Percentiles rank a stretch among this genome's conserved stretches.
These are phyloP conservation scores for Pterostichus madidus DNA, from an alignment of 2,888 invertebrate genomes.

Conservation along the genomic window DNA sequence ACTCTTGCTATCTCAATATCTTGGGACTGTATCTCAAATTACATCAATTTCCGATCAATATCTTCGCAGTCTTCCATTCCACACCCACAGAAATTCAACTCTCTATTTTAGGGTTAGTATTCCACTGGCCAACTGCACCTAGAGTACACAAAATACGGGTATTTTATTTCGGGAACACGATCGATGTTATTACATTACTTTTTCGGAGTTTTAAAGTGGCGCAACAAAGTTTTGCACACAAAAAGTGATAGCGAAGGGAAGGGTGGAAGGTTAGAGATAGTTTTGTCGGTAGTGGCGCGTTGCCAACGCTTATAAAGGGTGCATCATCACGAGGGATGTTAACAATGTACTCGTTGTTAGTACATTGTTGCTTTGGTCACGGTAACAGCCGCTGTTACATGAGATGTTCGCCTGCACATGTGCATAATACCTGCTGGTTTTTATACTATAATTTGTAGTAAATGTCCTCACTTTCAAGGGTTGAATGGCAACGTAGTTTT, in stretches of 20 bases:
- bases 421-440: slow-evolving; percentile 18
- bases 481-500: slow-evolving; percentile 8
- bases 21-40: slow-evolving; percentile 75
- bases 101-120: slow-evolving; percentile 6
- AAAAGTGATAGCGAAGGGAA: slow-evolving; percentile 59
- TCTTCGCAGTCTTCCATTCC: slow-evolving; percentile 70
- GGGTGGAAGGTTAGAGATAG: slow-evolving; percentile 4
- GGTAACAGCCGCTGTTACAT: slow-evolving; percentile 33
- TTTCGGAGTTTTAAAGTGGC: slow-evolving; percentile 70
- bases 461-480: slow-evolving; percentile 36
- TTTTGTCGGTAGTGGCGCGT: slow-evolving; percentile 4
- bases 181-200: slow-evolving; percentile 72
- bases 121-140: slow-evolving; percentile 56
- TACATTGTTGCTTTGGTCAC: slow-evolving; percentile 33
- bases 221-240: slow-evolving; percentile 70
- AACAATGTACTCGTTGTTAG: slow-evolving; percentile 31
- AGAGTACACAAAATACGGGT: slow-evolving; percentile 72
- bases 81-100: neutral
- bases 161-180: slow-evolving; percentile 71
- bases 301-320: slow-evolving; percentile 27
- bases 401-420: slow-evolving; percentile 15
- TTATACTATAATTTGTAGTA: slow-evolving; percentile 18
- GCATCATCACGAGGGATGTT: slow-evolving; percentile 19
- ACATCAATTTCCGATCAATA: slow-evolving; percentile 76
- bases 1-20: slow-evolving; percentile 71